Evolutionary conservation across 2,113 vertebrate species (phyloP), one percentile per base, ranked within the genome.

Genomic region (Alligator mississippiensis): DNA sequence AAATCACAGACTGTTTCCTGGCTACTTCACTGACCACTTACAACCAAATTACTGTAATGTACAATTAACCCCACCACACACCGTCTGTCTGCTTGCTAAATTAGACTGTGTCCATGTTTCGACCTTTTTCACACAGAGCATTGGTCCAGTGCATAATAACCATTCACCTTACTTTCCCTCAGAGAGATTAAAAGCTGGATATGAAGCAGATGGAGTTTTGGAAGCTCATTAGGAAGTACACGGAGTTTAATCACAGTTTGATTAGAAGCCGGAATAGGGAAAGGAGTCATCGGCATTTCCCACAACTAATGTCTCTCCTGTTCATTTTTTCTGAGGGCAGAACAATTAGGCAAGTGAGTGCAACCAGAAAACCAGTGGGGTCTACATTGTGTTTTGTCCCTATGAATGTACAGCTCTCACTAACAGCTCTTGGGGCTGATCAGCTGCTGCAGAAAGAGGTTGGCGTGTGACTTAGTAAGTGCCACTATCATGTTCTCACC

Each of bases 201-300:
- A 92, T 61, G 74, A 95, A 87, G 58, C 90, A 92, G 84, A 90
- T 92, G 80, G 74, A 75, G 82, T 76, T 82, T 93, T 16, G 70
- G 93, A 89, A 93, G 79, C 47, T 87, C 74, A 72, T 94, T 88
- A 95, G 63, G 60, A 86, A 47, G 68, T 57, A 54, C 1, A 0
- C 22, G 28, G 77, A 82, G n/a, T 66, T 89, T 88, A 94, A 91
- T 82, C 90, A 94, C 92, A 92, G 77, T 90, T 94, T 95, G 85
- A 94, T 94, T 92, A 95, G 89, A 94, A 91, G 83, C 54, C 34
- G 85, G 78, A 84, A 74, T 47, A 66, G 68, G 93, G 81, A 95
- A 96, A 94, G 62, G 27, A 88, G 64, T 94, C 82, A 89, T 59
- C 96, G 84, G 87, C 54, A 59, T 92, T 64, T 87, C 85, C 61